Percentiles rank a stretch among this genome's conserved stretches.
Conservation (phyloP, 2,888 invertebrate genomes). For the Lasioglossum villosulum region DNA sequence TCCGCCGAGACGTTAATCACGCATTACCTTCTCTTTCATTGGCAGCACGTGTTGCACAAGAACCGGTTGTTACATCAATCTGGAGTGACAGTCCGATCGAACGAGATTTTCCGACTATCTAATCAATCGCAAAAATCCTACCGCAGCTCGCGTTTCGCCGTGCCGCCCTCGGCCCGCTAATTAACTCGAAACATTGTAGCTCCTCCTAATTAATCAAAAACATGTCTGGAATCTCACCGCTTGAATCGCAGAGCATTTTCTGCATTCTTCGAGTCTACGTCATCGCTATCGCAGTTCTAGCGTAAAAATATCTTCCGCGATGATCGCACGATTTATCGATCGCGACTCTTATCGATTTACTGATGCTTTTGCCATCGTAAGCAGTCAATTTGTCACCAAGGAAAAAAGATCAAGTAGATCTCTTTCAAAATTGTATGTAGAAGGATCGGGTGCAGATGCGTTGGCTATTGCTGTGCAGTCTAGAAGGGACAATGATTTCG, state of each 20-base stretch:
- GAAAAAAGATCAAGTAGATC: not conserved
- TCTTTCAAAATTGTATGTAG: not conserved
- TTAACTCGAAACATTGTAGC: not conserved
- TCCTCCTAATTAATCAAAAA: not conserved
- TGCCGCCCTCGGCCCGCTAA: not conserved
- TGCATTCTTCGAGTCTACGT: not conserved
- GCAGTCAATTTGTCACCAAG: not conserved
- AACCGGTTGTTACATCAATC: slow-evolving; percentile 64
- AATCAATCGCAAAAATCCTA: not conserved
- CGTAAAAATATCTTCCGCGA: not conserved
- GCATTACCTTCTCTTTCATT: slow-evolving; percentile 59
- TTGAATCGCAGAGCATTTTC: not conserved
- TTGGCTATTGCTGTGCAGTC: not conserved
- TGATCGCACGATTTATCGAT: not conserved
- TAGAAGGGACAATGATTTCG: not conserved
- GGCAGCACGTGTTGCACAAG: slow-evolving; percentile 47
- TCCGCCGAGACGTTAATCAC: slow-evolving; percentile 57
- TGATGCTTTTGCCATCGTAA: not conserved
- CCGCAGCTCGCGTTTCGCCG: not conserved
- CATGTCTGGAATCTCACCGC: not conserved
- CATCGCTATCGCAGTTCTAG: not conserved
- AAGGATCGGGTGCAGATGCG: not conserved
- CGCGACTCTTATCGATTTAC: no score
- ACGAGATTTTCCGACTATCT: not conserved
- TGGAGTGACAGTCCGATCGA: slow-evolving; percentile 33